A percentile compares a stretch with the other conserved stretches of the same genome.
phyloP scores from a whole-genome alignment of 2,888 invertebrate genomes.

The Chorisops tibialis region DNA sequence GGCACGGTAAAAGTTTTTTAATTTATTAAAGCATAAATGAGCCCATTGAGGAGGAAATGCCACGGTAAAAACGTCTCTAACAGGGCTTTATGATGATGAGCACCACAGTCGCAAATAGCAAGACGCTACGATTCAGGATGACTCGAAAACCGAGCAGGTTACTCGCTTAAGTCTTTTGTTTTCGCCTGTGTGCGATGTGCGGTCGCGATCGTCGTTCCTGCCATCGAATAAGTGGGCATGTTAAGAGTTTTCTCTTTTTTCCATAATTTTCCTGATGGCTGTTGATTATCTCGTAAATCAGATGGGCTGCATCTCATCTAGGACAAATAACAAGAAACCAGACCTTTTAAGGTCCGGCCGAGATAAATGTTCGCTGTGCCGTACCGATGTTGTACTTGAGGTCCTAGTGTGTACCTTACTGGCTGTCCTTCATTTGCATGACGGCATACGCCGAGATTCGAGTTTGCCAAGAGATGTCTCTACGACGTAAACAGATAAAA shows the following conservation, averaged over 20 bases:
- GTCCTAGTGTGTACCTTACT: neutral
- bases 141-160: slow-evolving; percentile 8
- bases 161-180: slow-evolving; percentile 20
- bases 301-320: slow-evolving; percentile 22
- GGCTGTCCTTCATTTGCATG: slow-evolving; percentile 21
- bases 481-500: neutral
- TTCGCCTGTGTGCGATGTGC: neutral
- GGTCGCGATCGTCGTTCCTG: neutral
- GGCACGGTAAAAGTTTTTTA: no score
- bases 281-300: slow-evolving; percentile 30
- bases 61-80: no score
- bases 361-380: neutral
- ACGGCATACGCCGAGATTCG: neutral
- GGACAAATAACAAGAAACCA: slow-evolving; percentile 7
- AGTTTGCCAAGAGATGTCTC: neutral
- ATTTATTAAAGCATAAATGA: no score
- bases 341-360: neutral
- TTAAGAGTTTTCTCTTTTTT: neutral
- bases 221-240: neutral
- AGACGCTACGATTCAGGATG: no score
- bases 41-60: no score
- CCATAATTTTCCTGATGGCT: slow-evolving; percentile 8
- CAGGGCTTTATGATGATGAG: no score
- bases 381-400: neutral
- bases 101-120: no score